A percentile compares a stretch with the other conserved stretches of the same genome.
These are phyloP conservation scores for Andrena cerasifolii DNA, from an alignment of 1,140 invertebrate species.

Conservation along the genomic window DNA sequence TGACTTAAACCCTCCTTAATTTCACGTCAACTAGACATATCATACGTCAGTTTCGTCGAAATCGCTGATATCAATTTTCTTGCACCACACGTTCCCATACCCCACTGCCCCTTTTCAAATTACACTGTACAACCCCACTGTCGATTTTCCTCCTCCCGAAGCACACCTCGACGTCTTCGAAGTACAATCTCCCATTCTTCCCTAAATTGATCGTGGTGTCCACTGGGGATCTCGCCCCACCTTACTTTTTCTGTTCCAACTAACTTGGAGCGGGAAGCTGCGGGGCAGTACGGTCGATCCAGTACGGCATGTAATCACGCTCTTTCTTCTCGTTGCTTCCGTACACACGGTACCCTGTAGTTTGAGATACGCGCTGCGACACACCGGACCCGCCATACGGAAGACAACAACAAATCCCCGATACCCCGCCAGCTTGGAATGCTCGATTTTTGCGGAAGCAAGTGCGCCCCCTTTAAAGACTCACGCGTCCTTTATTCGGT, in stretches of 20 bases:
- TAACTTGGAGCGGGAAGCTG: background rate
- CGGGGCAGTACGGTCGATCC: background rate
- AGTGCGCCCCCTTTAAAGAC: background rate
- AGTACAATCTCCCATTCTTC: background rate
- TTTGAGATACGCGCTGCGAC: slow-evolving; percentile 40
- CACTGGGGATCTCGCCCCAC: no score
- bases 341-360: slow-evolving; percentile 56
- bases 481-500: background rate
- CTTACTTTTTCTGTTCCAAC: background rate
- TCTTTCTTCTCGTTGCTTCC: slow-evolving; percentile 48
- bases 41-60: no score
- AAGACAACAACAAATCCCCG: slow-evolving; percentile 10
- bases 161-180: background rate
- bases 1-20: no score
- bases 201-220: background rate
- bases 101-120: no score
- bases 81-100: no score
- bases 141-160: no score
- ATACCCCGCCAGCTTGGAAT: background rate
- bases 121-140: no score
- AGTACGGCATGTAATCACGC: slow-evolving; percentile 48
- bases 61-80: no score
- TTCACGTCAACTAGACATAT: no score
- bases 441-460: slow-evolving; percentile 66
- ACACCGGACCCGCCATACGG: slow-evolving; percentile 36